phyloP scores from a whole-genome alignment of 1,140 invertebrate species.

The Drosophila arizonae region DNA sequence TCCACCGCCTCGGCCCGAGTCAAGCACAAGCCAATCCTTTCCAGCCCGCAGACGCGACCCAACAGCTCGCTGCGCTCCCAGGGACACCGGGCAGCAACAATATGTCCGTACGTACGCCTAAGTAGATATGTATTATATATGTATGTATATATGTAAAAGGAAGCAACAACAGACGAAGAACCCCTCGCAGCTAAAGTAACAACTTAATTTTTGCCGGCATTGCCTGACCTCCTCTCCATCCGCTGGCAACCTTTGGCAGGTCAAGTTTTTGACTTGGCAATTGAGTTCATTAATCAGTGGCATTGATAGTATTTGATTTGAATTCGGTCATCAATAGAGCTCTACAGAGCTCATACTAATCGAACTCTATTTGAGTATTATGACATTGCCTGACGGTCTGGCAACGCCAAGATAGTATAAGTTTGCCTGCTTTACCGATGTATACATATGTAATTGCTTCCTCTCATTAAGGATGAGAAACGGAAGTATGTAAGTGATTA shows the following conservation, averaged over 20 bases:
- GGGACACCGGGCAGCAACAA: slow-evolving; percentile 32
- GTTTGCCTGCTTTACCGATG: too few species aligned
- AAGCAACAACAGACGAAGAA: not conserved
- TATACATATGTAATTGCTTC: too few species aligned
- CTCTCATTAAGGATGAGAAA: not conserved
- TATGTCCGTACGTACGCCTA: slow-evolving; percentile 31
- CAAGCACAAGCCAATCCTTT: slow-evolving; percentile 16
- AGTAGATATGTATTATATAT: slow-evolving; percentile 25
- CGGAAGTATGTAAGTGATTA: too few species aligned
- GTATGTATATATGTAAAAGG: too few species aligned
- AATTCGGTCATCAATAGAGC: not conserved
- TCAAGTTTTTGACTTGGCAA: slow-evolving; percentile 14
- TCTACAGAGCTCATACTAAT: not conserved
- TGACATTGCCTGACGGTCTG: not conserved
- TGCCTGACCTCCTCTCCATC: slow-evolving; percentile 43
- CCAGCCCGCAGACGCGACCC: slow-evolving; percentile 2
- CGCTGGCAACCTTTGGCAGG: slow-evolving; percentile 5
- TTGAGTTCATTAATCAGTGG: slow-evolving; percentile 18
- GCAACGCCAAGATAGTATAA: not conserved
- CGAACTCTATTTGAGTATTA: too few species aligned
- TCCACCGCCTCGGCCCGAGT: not conserved
- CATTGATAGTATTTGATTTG: slow-evolving; percentile 13
- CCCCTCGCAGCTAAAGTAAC: slow-evolving; percentile 59
- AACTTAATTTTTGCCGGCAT: slow-evolving; percentile 69
- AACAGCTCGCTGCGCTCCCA: not conserved